Conservation (phyloP, 1,140 invertebrate genomes). For the Lineus longissimus region DNA sequence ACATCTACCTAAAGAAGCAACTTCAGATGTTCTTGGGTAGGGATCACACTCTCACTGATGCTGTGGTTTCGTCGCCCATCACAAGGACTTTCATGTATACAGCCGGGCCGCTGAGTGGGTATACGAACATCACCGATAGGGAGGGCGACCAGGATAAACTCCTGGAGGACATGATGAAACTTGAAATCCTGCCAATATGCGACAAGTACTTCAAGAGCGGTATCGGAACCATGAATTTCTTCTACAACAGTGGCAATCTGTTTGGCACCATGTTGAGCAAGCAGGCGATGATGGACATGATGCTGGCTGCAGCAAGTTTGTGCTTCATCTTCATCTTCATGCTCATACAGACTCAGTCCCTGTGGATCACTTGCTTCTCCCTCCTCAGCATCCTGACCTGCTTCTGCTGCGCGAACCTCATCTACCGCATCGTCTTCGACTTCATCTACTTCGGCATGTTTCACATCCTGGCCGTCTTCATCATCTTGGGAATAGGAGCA, state of each 20-base stretch:
- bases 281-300: conserved; percentile 16
- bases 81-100: conserved; percentile 10
- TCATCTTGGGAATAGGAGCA: conserved; percentile 23
- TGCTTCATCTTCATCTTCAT: conserved; percentile 20
- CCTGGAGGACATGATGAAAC: conserved; percentile 9
- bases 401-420: conserved; percentile 19
- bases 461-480: conserved; percentile 22
- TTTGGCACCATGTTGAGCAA: neutral
- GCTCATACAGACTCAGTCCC: conserved; percentile 15
- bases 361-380: conserved; percentile 16
- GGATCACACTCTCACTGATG: conserved; percentile 7
- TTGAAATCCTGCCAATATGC: neutral
- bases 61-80: conserved; percentile 6
- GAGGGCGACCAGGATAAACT: conserved; percentile 5
- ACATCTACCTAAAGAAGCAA: neutral
- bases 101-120: conserved; percentile 12
- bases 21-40: conserved; percentile 10
- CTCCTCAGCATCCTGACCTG: conserved; percentile 19
- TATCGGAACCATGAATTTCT: conserved; percentile 9
- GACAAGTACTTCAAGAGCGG: conserved; percentile 8
- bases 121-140: conserved; percentile 6
- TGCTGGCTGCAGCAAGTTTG: conserved; percentile 16
- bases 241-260: conserved; percentile 8
- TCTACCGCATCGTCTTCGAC: conserved; percentile 19
- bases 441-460: conserved; percentile 22